Evolutionary conservation across 1,140 invertebrate species (phyloP), one percentile per base, ranked within the genome.

Genomic region (Eupeodes corollae): DNA sequence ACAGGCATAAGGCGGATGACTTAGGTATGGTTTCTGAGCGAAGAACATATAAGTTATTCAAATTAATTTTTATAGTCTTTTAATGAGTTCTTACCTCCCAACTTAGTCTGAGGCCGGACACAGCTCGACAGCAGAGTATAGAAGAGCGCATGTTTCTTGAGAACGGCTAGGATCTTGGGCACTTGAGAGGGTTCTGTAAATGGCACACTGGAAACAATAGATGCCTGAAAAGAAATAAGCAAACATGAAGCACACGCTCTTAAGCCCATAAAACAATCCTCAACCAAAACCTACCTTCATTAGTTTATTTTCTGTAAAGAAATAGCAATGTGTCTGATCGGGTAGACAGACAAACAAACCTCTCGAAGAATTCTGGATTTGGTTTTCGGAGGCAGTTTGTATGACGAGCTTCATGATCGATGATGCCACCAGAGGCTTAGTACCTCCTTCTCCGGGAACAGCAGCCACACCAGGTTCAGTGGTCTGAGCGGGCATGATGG

Each of bases 121-220:
- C 91, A 94, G 61, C 88, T 92, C 11, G 80, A 74, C 41, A 97
- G 76, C 5, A 96, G 74, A 5, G 86, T 81, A 69, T 95, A 97
- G 67, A 96, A 96, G 1, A 94, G 73, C 5, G 89, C 83, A 71
- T 97, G 92, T 60, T 94, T 89, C 14, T 93, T 73, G 2, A 98
- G 74, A 52, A 79, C 80, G 19, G 81, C 78, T 9, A 98, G 75
- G 48, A 98, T 87, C 56, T 84, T 80, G 13, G 91, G 83, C n/a
- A 97, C 89, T 62, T 94, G 88, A 8, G 84, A 84, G 3, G 92
- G 92, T 73, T 96, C 91, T 3, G 88, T 92, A 65, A 96, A 96
- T 0, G 91, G 88, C 49, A 98, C 83, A 45, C 80, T 83, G 15
- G 77, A 76, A 14, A 96, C 81, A 55, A 91, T 65, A 30, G 88